Percentiles rank a stretch among this genome's conserved stretches.
Evolutionary conservation across 2,888 invertebrate genomes (phyloP).

Genomic region (Andrena chrysosceles): DNA sequence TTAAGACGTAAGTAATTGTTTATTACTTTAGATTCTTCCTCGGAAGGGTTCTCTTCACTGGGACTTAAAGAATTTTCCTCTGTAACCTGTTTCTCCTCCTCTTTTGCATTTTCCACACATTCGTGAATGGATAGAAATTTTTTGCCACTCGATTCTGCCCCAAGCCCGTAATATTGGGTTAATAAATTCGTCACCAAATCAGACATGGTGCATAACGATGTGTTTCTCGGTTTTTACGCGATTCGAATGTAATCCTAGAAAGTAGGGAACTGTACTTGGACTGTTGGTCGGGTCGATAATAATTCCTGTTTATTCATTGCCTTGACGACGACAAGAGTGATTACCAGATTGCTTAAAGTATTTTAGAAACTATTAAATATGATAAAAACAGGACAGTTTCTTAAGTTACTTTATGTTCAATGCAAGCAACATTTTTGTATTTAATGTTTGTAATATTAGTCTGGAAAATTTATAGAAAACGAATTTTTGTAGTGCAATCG

Average conservation of each 20-base stretch:
- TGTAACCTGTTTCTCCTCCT: conserved; percentile 34
- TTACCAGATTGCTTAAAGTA: no score
- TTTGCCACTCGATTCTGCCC: conserved; percentile 33
- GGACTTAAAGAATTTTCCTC: conserved; percentile 43
- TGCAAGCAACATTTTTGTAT: no score
- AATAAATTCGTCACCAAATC: conserved; percentile 69
- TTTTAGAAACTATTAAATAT: no score
- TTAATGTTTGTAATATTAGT: no score
- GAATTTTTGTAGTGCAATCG: no score
- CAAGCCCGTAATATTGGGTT: conserved; percentile 74
- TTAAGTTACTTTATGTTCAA: no score
- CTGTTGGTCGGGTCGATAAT: conserved; percentile 31
- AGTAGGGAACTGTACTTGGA: not conserved
- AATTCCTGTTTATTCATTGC: conserved; percentile 59
- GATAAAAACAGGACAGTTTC: no score
- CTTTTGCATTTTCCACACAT: conserved; percentile 47
- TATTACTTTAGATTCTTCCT: conserved; percentile 49
- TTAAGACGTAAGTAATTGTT: not conserved
- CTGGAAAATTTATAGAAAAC: no score
- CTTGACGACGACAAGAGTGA: conserved; percentile 38
- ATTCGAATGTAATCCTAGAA: not conserved
- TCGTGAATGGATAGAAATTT: conserved; percentile 66
- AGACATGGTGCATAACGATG: conserved; percentile 58
- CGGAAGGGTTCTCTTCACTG: conserved; percentile 43
- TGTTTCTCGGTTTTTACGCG: not conserved